Percentiles rank a stretch among this genome's conserved stretches.
These are phyloP conservation scores for Lottia scabra DNA, from an alignment of 2,888 invertebrate genomes.

Conservation along the genomic window DNA sequence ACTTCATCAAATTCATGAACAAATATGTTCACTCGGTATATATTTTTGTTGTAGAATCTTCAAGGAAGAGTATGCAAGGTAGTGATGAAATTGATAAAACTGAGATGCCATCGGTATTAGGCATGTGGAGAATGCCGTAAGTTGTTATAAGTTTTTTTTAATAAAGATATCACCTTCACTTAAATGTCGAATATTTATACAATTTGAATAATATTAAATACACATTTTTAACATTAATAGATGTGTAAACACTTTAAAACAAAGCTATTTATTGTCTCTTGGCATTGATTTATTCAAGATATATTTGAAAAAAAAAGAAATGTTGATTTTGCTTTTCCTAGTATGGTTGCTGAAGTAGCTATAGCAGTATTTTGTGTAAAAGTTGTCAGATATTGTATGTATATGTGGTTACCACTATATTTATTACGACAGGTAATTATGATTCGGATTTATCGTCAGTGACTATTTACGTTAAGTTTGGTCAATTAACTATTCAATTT, in stretches of 20 bases:
- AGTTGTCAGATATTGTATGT: conserved; percentile 71
- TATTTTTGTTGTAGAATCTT: too few species aligned
- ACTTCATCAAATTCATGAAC: too few species aligned
- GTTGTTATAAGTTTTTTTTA: conserved; percentile 18
- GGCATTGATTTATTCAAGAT: too few species aligned
- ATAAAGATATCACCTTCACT: neutral
- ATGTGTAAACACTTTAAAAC: too few species aligned
- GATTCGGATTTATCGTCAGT: too few species aligned
- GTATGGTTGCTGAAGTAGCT: conserved; percentile 69
- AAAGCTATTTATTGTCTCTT: too few species aligned
- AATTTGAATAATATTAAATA: too few species aligned
- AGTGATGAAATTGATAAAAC: neutral
- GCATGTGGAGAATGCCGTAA: conserved; percentile 67
- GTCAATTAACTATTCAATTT: too few species aligned
- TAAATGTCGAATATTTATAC: neutral
- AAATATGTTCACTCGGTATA: too few species aligned
- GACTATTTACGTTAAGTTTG: too few species aligned
- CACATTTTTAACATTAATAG: too few species aligned
- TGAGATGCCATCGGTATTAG: conserved; percentile 43
- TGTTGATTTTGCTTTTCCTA: conserved; percentile 38
- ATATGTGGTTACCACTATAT: conserved; percentile 72
- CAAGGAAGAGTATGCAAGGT: neutral
- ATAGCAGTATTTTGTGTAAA: conserved; percentile 71
- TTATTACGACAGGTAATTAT: conserved; percentile 60
- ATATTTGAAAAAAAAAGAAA: too few species aligned